Evolutionary conservation across 2,888 invertebrate species (phyloP), one percentile per base, ranked within the genome.

Genomic region (Melanophora roralis): DNA sequence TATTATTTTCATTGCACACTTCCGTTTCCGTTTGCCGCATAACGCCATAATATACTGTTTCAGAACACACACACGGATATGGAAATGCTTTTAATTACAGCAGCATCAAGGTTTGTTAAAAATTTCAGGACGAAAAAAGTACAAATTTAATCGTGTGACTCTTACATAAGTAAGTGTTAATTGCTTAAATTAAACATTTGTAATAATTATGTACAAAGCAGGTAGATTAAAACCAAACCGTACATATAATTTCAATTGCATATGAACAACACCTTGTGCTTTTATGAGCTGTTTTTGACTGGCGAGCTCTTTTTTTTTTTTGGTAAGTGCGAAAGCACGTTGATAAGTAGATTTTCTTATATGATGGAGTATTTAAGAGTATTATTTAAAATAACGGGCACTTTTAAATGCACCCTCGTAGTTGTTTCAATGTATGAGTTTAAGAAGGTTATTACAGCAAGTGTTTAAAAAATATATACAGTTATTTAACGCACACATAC

Each of bases 1-100:
- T 16, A 64, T 53, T 72, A 65, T 71, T 79, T 76, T 68, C n/a
- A 80, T 68, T 80, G 80, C 57, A 72, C 51, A 80, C 72, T 80
- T 76, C 80, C 80, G 79, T 71, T 79, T 79, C 79, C 79, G 75
- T 72, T 78, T 80, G 67, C 40, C 71, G 75, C 79, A 80, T 75
- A 80, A 68, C 72, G 57, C 64, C 75, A 72, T 72, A 68, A 80
- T 76, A 59, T 38, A 72, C 75, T 32, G 45, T n/a, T 40, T 40
- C 49, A 64, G 64, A 16, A 45, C 62, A 51, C 43, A 43, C 68
- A 21, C 32, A 59, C n/a, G 38, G 16, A 21, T 47, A 12, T 45
- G 19, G 43, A 9, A n/a, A 71, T 53, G 59, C 55, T 60, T 53
- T 60, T 38, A 75, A 75, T 75, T 71, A 62, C 53, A 62, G 36